Conservation (phyloP, 2,888 invertebrate species). For the Pammene fasciana region DNA sequence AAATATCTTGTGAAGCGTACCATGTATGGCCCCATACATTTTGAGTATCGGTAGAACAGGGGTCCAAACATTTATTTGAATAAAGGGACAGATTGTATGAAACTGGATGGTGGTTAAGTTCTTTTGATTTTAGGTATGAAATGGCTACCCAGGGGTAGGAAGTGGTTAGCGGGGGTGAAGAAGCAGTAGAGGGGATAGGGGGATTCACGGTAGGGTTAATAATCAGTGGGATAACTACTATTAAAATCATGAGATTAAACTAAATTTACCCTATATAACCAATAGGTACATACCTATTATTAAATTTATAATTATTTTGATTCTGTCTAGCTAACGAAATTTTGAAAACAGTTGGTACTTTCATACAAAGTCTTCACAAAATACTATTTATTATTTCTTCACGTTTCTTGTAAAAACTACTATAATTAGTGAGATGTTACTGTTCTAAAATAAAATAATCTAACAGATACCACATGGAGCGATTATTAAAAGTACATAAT, state of each 20-base stretch:
- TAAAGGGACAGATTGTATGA: not conserved
- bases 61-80: slow-evolving; percentile 41
- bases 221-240: not conserved
- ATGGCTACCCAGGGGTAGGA: slow-evolving; percentile 55
- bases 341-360: no score
- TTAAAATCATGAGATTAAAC: not conserved
- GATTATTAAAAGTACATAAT: no score
- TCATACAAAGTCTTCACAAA: no score
- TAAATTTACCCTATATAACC: not conserved
- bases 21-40: slow-evolving; percentile 55
- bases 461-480: no score
- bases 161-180: slow-evolving; percentile 51
- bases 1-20: slow-evolving; percentile 51
- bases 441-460: no score
- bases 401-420: no score
- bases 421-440: no score
- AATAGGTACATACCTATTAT: no score
- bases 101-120: not conserved
- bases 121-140: slow-evolving; percentile 41
- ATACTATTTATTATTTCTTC: no score
- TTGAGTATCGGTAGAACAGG: slow-evolving; percentile 54
- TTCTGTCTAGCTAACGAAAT: no score
- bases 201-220: slow-evolving; percentile 34
- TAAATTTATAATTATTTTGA: no score
- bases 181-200: slow-evolving; percentile 58